These are phyloP conservation scores for Oscheius onirici DNA, from an alignment of 2,888 invertebrate species.

Conservation along the genomic window DNA sequence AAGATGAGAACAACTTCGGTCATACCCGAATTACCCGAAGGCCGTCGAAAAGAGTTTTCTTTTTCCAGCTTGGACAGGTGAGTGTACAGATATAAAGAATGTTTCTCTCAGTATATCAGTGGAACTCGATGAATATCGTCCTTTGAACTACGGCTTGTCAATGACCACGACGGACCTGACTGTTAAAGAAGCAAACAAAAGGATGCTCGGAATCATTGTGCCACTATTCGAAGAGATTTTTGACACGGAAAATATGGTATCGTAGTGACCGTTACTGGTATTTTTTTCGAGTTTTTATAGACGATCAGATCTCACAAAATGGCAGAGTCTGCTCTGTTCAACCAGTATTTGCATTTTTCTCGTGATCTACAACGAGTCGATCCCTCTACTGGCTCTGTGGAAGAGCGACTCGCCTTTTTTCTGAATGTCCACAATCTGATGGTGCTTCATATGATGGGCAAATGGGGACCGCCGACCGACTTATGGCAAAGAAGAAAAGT, in stretches of 20 bases:
- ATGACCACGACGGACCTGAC: slow-evolving; percentile 43
- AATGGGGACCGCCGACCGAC: slow-evolving; percentile 72
- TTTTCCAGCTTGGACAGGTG: slow-evolving; percentile 24
- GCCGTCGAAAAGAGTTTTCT: not conserved
- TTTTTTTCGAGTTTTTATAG: slow-evolving; percentile 45
- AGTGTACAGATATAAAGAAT: not conserved
- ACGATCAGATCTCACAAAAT: slow-evolving; percentile 73
- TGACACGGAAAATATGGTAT: slow-evolving; percentile 70
- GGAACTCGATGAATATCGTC: slow-evolving; percentile 72
- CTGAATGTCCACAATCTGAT: slow-evolving; percentile 75
- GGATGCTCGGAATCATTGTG: slow-evolving; percentile 72
- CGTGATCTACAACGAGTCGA: slow-evolving; percentile 72
- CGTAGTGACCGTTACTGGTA: slow-evolving; percentile 40
- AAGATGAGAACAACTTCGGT: not conserved
- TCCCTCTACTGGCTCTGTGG: slow-evolving; percentile 41
- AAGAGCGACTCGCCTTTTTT: slow-evolving; percentile 74
- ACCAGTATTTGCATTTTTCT: slow-evolving; percentile 70
- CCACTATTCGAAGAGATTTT: slow-evolving; percentile 72
- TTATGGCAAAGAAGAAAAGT: slow-evolving; percentile 74
- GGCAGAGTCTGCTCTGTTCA: slow-evolving; percentile 71
- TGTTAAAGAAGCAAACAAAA: slow-evolving; percentile 71
- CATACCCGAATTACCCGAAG: not conserved
- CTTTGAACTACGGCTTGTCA: slow-evolving; percentile 71
- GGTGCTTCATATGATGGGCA: slow-evolving; percentile 74
- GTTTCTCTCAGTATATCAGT: slow-evolving; percentile 1